These are phyloP conservation scores for Chloromyia formosa DNA, from an alignment of 2,888 invertebrate species.

Conservation along the genomic window DNA sequence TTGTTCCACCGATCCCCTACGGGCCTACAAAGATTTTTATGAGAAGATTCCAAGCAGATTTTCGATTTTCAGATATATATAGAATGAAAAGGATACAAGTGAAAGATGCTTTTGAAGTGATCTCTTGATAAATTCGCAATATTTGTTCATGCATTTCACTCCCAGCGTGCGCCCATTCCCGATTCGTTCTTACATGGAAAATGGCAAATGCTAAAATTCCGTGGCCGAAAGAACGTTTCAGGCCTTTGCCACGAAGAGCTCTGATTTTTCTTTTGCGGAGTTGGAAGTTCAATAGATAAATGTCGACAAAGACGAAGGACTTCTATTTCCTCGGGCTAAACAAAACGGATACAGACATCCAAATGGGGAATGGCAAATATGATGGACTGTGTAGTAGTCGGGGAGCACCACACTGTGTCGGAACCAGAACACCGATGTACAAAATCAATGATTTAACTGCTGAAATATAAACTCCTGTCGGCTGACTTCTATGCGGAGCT, in stretches of 20 bases:
- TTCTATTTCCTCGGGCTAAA: conserved; percentile 29
- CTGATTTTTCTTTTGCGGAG: conserved; percentile 8
- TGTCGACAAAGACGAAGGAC: not conserved
- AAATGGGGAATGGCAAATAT: not conserved
- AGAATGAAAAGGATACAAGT: not conserved
- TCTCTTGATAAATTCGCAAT: conserved; percentile 30
- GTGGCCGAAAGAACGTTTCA: conserved; percentile 12
- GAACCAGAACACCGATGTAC: conserved; percentile 20
- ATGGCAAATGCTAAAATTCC: conserved; percentile 14
- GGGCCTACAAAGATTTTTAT: conserved; percentile 29
- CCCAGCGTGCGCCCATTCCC: not conserved
- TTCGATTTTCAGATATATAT: conserved; percentile 29
- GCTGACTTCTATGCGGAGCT: not conserved
- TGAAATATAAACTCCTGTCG: conserved; percentile 24
- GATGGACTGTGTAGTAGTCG: not conserved
- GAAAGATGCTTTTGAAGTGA: conserved; percentile 36
- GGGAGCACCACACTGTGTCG: not conserved
- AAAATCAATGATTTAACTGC: conserved; percentile 36
- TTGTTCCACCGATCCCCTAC: conserved; percentile 21
- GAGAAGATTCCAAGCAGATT: conserved; percentile 40
- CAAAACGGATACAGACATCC: conserved; percentile 7
- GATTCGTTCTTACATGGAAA: not conserved
- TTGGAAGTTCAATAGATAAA: conserved; percentile 36
- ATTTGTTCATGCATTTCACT: conserved; percentile 23
- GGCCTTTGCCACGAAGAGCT: not conserved